Evolutionary conservation across 1,140 invertebrate species (phyloP).

Genomic region (Cotesia typhae): DNA sequence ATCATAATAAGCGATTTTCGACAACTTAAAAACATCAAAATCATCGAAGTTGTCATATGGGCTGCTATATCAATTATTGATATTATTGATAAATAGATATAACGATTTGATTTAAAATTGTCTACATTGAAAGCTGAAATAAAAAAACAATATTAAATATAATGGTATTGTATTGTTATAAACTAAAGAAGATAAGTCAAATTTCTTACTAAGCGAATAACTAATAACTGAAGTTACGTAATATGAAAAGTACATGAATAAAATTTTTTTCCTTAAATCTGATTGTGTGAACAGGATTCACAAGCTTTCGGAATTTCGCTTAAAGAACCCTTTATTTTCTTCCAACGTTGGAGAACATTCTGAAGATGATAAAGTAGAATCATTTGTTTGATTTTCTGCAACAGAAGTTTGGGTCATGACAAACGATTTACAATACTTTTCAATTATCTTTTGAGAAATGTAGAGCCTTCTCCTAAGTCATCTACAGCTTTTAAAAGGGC

Average conservation of each 20-base stretch:
- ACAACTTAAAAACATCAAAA: constrained; percentile 61
- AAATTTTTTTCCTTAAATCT: constrained; percentile 50
- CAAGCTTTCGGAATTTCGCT: constrained; percentile 34
- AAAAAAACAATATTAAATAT: not conserved
- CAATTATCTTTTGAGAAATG: too few relatives aligned
- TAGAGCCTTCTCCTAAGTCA: too few relatives aligned
- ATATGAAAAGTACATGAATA: constrained; percentile 58
- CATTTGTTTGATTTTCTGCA: not conserved
- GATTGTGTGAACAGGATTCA: constrained; percentile 39
- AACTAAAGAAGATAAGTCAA: not conserved
- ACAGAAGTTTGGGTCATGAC: constrained; percentile 27
- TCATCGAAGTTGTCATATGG: constrained; percentile 42
- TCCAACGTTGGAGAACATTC: too few relatives aligned
- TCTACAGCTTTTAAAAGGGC: too few relatives aligned
- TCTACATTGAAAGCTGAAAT: constrained; percentile 64
- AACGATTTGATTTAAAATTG: constrained; percentile 64
- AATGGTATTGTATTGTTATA: too few relatives aligned
- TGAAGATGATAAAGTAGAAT: too few relatives aligned
- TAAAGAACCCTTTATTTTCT: constrained; percentile 23
- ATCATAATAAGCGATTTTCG: constrained; percentile 53
- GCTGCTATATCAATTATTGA: constrained; percentile 65
- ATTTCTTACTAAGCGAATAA: constrained; percentile 57
- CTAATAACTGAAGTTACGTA: constrained; percentile 64
- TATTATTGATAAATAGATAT: constrained; percentile 62
- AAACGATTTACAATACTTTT: constrained; percentile 38